Conservation (phyloP, 2,797 vertebrate species). For the Cercopithecus mitis region DNA sequence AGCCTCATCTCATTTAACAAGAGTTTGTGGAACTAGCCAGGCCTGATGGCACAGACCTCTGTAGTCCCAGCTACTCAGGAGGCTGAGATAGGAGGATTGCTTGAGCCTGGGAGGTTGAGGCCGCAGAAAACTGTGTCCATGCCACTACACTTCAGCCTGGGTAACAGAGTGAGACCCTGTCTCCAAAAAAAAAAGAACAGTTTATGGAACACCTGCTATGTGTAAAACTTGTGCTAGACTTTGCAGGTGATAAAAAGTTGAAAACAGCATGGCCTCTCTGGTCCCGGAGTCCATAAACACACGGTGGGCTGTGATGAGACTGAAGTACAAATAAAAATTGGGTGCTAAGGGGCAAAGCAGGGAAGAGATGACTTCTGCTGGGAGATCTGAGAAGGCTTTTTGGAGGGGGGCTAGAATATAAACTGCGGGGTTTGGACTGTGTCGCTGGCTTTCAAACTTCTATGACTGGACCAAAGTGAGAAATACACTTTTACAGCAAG, state of each 20-base stretch:
- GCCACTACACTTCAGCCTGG: neutral
- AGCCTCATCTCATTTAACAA: neutral
- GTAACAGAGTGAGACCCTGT: neutral
- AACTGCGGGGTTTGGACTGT: neutral
- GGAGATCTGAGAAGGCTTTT: neutral
- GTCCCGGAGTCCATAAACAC: neutral
- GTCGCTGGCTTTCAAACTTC: neutral
- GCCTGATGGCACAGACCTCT: neutral
- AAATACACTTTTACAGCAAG: neutral
- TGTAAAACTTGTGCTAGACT: neutral
- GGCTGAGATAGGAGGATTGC: neutral
- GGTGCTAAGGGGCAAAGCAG: fast-evolving
- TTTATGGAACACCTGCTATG: neutral
- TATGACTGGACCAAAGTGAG: neutral
- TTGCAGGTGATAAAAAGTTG: neutral
- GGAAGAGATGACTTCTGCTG: neutral
- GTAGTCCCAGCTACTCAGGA: neutral
- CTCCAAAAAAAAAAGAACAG: neutral
- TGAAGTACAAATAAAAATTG: neutral
- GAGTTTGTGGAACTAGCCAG: neutral
- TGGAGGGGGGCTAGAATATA: neutral
- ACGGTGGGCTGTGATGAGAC: neutral
- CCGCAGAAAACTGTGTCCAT: neutral
- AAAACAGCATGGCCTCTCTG: neutral
- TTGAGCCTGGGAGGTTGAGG: neutral